Base-by-base conservation (phyloP, 2,113 vertebrate species). In the Cinclus mexicanus region DNA sequence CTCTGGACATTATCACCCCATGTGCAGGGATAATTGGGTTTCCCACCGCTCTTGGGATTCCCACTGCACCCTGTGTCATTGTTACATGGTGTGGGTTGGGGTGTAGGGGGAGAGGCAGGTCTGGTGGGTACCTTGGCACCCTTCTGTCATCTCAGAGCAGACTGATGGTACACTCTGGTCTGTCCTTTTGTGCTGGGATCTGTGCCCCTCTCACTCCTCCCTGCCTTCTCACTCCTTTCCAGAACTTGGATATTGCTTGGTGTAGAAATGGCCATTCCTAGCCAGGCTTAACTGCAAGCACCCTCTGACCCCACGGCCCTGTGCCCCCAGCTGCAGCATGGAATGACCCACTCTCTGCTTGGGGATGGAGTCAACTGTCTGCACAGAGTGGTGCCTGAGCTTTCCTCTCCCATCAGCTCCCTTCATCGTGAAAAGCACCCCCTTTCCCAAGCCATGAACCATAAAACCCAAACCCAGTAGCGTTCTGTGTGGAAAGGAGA, bases 1-100 rank as follows among this genome's bases (percentile, higher is more conserved):
- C 70, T 91, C 93, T 96, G 97, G 95, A 97, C 55, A 85, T 96
- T 97, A 50, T 76, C 96, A 83, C 70, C 84, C 70, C 8, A 64
- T 93, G 87, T 72, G 92, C 56, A n/a, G 14, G 53, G 37, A 60
- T 8, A 33, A 31, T 16, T 67, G 3, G 41, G 17, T 57, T 89
- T 91, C 77, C 67, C 33, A 1, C 20, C 33, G 24, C 52, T 33
- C 11, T 75, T 23, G 35, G 37, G 44, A 83, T 94, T 95, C 91
- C 90, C 24, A 4, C 92, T 92, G 76, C 42, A 61, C 88, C 95
- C 67, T 60, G 37, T 83, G 81, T 71, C 93, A 81, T 89, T 86
- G 31, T 87, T 91, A 74, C 88, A 82, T 87, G 25, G 70, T 41
- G 10, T 94, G 60, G 69, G 64, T 75, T 93, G 90, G 56, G 69